Percentiles rank a stretch among this genome's conserved stretches.
Conservation (phyloP, 1,140 invertebrate genomes). For the Mercenaria mercenaria region DNA sequence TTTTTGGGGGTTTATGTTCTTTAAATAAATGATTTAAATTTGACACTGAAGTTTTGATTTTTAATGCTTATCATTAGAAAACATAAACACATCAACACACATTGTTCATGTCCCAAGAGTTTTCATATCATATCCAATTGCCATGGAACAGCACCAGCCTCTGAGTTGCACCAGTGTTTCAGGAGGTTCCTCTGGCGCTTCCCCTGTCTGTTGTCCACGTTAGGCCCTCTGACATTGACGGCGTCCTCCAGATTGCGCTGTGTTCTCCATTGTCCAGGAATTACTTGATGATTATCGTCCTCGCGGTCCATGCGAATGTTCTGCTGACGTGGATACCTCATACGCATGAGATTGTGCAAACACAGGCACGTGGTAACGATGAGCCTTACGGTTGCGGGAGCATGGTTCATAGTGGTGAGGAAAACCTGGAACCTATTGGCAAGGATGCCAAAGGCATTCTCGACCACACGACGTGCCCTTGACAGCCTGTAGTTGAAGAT, state of each 20-base stretch:
- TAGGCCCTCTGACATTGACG: slow-evolving; percentile 26
- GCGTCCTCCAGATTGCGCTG: slow-evolving; percentile 44
- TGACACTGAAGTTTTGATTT: slow-evolving; percentile 50
- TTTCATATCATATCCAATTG: slow-evolving; percentile 58
- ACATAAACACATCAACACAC: slow-evolving; percentile 59
- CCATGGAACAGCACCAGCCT: slow-evolving; percentile 63
- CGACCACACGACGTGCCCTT: slow-evolving; percentile 82
- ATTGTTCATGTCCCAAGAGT: slow-evolving; percentile 56
- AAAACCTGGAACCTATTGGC: slow-evolving; percentile 74
- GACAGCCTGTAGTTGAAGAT: slow-evolving; percentile 87
- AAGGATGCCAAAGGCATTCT: slow-evolving; percentile 87
- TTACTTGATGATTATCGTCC: slow-evolving; percentile 61
- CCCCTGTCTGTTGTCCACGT: slow-evolving; percentile 46
- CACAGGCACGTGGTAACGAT: slow-evolving; percentile 62
- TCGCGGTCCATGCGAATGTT: slow-evolving; percentile 51
- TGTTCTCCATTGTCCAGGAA: slow-evolving; percentile 57
- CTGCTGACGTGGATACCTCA: slow-evolving; percentile 60
- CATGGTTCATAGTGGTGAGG: slow-evolving; percentile 52
- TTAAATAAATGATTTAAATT: slow-evolving; percentile 54
- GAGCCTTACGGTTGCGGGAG: slow-evolving; percentile 26
- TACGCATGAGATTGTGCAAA: slow-evolving; percentile 67
- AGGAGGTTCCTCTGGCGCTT: slow-evolving; percentile 61
- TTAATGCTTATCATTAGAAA: slow-evolving; percentile 62
- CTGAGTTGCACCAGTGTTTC: slow-evolving; percentile 54
- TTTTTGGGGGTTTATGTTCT: slow-evolving; percentile 43